phyloP scores from a whole-genome alignment of 1,140 invertebrate genomes.

The Drosophila tropicalis region DNA sequence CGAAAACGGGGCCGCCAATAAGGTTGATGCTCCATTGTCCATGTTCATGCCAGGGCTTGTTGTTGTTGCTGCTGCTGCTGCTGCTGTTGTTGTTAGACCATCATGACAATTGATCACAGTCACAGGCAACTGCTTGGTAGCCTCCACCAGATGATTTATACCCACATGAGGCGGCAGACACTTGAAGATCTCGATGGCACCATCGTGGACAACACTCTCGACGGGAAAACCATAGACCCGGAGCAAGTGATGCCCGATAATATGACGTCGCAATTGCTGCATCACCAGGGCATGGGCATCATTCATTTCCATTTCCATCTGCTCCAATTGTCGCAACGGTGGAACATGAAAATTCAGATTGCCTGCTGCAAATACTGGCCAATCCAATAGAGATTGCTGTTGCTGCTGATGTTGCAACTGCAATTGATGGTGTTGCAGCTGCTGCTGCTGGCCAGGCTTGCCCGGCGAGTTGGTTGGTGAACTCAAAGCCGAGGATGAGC shows the following conservation, averaged over 20 bases:
- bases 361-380: constrained; percentile 7
- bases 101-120: constrained; percentile 62
- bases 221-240: constrained; percentile 89
- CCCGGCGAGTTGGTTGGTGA: constrained; percentile 49
- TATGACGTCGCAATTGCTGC: constrained; percentile 85
- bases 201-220: constrained; percentile 85
- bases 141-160: constrained; percentile 18
- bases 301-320: constrained; percentile 80
- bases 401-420: constrained; percentile 3
- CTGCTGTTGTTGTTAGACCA: constrained; percentile 30
- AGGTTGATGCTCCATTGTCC: neutral
- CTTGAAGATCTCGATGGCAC: constrained; percentile 87
- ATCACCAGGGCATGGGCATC: constrained; percentile 78
- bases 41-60: neutral
- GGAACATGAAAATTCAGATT: constrained; percentile 59
- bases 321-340: constrained; percentile 75
- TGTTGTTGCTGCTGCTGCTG: too few species aligned
- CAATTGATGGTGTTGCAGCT: constrained; percentile 15
- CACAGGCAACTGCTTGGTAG: constrained; percentile 67
- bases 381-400: constrained; percentile 11
- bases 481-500: constrained; percentile 53
- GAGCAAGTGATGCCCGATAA: constrained; percentile 87
- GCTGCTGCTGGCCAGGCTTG: constrained; percentile 14
- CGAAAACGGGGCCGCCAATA: neutral
- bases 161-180: constrained; percentile 70